A percentile compares a stretch with the other conserved stretches of the same genome.
These are phyloP conservation scores for Mimas tiliae DNA, from an alignment of 2,888 invertebrate genomes.

Conservation along the genomic window DNA sequence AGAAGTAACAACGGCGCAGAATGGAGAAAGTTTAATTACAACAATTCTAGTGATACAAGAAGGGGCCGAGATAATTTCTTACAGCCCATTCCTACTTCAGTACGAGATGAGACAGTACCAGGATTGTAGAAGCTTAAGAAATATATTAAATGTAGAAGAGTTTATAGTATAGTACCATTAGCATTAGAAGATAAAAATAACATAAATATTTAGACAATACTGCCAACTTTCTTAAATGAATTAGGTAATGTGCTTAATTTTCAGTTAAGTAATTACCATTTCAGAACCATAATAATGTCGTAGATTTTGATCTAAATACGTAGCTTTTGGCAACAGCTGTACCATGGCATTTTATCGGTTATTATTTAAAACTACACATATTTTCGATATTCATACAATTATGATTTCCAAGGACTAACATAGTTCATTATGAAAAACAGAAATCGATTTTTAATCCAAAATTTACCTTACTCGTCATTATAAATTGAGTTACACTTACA, in stretches of 20 bases:
- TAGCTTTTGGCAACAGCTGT: too few relatives aligned
- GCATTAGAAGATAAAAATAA: not conserved
- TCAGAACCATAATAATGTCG: too few relatives aligned
- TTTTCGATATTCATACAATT: too few relatives aligned
- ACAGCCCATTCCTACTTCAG: conserved; percentile 66
- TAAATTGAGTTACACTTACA: not conserved
- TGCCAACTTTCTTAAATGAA: too few relatives aligned
- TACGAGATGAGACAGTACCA: conserved; percentile 41
- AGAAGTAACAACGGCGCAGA: conserved; percentile 30
- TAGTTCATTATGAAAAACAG: too few relatives aligned
- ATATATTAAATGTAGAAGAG: not conserved
- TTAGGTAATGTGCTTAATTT: too few relatives aligned
- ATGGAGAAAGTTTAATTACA: conserved; percentile 68
- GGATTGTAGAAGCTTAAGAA: not conserved
- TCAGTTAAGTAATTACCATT: too few relatives aligned
- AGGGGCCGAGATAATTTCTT: conserved; percentile 71
- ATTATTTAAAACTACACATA: too few relatives aligned
- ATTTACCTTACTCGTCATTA: not conserved
- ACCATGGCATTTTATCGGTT: too few relatives aligned
- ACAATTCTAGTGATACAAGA: conserved; percentile 63
- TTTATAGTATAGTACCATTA: not conserved
- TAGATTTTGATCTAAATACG: too few relatives aligned
- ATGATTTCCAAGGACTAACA: too few relatives aligned
- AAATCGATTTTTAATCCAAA: not conserved
- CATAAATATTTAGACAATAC: not conserved